A percentile compares a stretch with the other conserved stretches of the same genome.
Evolutionary conservation across 2,113 vertebrate genomes (phyloP).

Genomic region (Cottus gobio): DNA sequence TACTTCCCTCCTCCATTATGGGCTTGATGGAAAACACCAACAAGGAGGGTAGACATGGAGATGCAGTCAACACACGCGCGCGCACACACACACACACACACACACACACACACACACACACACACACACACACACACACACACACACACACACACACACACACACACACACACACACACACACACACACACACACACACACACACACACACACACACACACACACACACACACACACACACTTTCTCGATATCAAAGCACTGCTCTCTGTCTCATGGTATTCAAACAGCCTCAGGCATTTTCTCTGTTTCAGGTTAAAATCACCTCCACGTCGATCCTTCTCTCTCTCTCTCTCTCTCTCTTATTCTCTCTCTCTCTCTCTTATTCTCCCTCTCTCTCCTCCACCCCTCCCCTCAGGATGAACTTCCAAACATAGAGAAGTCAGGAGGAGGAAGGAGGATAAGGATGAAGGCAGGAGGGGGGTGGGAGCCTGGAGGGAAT

Average conservation of each 20-base stretch:
- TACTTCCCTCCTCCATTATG: slow-evolving; percentile 46
- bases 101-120: slow-evolving; percentile 22
- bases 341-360: neutral
- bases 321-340: slow-evolving; percentile 14
- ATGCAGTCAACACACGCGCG: too few relatives aligned
- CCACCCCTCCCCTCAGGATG: slow-evolving; percentile 41
- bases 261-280: slow-evolving; percentile 51
- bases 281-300: slow-evolving; percentile 58
- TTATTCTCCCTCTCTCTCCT: slow-evolving; percentile 3
- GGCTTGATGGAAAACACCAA: slow-evolving; percentile 42
- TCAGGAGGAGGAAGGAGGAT: slow-evolving; percentile 44
- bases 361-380: neutral
- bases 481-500: slow-evolving; percentile 37
- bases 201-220: slow-evolving; percentile 12
- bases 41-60: slow-evolving; percentile 33
- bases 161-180: slow-evolving; percentile 2
- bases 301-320: slow-evolving; percentile 61
- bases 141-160: slow-evolving; percentile 7
- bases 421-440: slow-evolving; percentile 43
- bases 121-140: slow-evolving; percentile 17
- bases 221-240: slow-evolving; percentile 14
- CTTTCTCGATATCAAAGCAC: slow-evolving; percentile 60
- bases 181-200: slow-evolving; percentile 19
- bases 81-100: neutral
- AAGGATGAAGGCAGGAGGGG: slow-evolving; percentile 37